phyloP scores from a whole-genome alignment of 2,113 vertebrate genomes.

The Vulpes ferrilata region DNA sequence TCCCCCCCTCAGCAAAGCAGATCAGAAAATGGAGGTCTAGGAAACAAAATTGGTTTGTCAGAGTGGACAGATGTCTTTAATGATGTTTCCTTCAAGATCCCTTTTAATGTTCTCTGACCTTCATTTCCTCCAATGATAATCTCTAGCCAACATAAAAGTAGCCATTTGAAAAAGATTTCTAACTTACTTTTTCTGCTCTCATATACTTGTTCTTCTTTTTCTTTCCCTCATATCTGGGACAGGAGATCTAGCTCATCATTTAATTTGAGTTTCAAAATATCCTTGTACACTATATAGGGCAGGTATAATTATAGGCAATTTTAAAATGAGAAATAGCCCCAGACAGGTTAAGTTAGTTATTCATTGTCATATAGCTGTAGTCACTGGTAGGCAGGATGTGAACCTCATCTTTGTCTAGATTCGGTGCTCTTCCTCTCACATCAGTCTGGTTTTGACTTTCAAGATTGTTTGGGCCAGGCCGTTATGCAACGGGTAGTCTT shows the following conservation, averaged over 20 bases:
- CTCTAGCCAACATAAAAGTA: neutral
- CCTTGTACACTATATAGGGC: conserved; percentile 39
- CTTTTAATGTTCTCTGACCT: neutral
- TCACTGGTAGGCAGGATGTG: neutral
- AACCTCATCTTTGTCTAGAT: neutral
- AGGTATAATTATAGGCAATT: conserved; percentile 52
- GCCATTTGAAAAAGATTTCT: neutral
- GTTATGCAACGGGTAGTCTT: neutral
- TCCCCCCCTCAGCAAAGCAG: neutral
- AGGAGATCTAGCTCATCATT: conserved; percentile 54
- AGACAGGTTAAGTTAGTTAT: neutral
- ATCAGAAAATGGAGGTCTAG: neutral
- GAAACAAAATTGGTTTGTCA: neutral
- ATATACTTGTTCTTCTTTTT: neutral
- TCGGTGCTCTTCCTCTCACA: neutral
- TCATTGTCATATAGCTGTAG: neutral
- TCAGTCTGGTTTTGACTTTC: neutral
- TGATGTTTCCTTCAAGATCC: neutral
- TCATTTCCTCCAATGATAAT: neutral
- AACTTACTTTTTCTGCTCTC: neutral
- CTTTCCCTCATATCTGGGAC: conserved; percentile 54
- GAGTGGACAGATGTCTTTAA: neutral
- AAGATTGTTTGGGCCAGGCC: neutral
- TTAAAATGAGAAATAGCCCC: conserved; percentile 42
- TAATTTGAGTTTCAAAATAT: conserved; percentile 57